Conservation (phyloP, 2,113 vertebrate genomes). For the Artemisiospiza belli region DNA sequence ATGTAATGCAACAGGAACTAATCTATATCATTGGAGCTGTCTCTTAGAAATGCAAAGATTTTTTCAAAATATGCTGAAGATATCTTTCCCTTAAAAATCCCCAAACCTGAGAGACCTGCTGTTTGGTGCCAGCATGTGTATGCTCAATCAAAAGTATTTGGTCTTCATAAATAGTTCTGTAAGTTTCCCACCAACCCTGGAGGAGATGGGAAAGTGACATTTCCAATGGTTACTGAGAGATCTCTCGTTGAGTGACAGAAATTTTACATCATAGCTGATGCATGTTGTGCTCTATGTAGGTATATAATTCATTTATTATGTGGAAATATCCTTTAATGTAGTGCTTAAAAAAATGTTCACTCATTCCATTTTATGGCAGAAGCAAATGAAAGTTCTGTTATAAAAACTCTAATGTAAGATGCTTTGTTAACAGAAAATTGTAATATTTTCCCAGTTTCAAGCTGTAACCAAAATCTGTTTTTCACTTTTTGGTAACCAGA, state of each 20-base stretch:
- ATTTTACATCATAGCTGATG: neutral
- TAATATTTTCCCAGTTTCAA: neutral
- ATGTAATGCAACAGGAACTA: neutral
- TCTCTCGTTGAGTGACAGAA: neutral
- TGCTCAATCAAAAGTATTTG: neutral
- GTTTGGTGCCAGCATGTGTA: neutral
- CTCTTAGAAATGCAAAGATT: neutral
- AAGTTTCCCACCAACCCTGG: neutral
- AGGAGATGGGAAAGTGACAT: neutral
- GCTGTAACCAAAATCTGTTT: neutral
- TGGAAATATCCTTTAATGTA: neutral
- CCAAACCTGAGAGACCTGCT: neutral
- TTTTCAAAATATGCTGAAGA: neutral
- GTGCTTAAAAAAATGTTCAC: neutral
- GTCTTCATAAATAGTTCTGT: neutral
- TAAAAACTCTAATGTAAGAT: neutral
- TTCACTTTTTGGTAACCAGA: neutral
- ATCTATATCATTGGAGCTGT: neutral
- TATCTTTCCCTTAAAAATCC: neutral
- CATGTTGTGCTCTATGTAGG: neutral
- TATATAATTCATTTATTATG: neutral
- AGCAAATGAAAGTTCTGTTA: neutral
- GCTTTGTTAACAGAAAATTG: neutral
- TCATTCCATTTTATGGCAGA: neutral
- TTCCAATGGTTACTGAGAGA: neutral